Percentiles rank a stretch among this genome's conserved stretches.
These are phyloP conservation scores for Coreoperca whiteheadi DNA, from an alignment of 2,113 vertebrate species.

Conservation along the genomic window DNA sequence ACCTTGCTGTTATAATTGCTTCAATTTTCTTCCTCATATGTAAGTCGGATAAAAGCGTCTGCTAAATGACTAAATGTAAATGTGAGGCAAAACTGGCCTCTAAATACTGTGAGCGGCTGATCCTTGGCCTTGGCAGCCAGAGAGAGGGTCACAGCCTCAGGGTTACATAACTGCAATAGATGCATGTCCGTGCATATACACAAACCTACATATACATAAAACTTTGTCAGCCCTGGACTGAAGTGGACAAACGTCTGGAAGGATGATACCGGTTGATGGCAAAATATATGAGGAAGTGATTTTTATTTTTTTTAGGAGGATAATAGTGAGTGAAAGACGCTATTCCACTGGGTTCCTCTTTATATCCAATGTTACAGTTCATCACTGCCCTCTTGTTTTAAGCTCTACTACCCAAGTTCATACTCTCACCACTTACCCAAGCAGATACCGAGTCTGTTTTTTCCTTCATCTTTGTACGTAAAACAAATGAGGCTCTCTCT, in stretches of 20 bases:
- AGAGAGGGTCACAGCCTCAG: conserved; percentile 13
- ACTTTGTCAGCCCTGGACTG: neutral
- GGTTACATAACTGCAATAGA: conserved; percentile 37
- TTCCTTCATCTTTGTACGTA: neutral
- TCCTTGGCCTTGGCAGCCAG: conserved; percentile 19
- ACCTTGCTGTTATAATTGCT: too few species aligned
- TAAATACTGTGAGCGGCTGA: conserved; percentile 15
- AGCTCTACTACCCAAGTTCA: neutral
- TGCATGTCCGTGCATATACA: neutral
- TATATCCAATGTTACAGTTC: neutral
- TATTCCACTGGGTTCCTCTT: neutral
- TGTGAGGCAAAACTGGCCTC: conserved; percentile 16
- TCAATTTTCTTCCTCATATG: too few species aligned
- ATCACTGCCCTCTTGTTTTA: neutral
- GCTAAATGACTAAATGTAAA: too few species aligned
- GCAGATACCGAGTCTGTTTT: neutral
- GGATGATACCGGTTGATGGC: neutral
- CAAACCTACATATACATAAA: neutral
- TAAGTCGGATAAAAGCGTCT: too few species aligned
- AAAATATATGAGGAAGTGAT: neutral
- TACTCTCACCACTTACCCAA: neutral
- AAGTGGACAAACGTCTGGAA: neutral
- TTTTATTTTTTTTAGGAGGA: neutral
- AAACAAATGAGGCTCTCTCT: conserved; percentile 5
- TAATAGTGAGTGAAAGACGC: neutral